phyloP scores from a whole-genome alignment of 2,797 vertebrate species.

The Acanthurus leucopareius region DNA sequence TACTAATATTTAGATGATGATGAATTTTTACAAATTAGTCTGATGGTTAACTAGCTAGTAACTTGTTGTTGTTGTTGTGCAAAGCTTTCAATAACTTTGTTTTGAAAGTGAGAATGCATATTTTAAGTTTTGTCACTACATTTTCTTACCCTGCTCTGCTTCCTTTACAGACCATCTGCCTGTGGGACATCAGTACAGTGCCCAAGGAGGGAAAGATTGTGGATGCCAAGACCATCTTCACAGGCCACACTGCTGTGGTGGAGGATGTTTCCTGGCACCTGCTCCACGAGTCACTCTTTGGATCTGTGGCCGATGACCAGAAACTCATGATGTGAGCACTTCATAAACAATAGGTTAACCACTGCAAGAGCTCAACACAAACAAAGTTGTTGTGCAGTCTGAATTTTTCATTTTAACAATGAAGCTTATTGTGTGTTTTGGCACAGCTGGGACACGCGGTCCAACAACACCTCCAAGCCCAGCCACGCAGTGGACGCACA shows the following conservation, averaged over 20 bases:
- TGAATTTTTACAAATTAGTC: neutral
- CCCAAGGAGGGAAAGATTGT: constrained; percentile 93
- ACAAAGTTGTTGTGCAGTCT: constrained; percentile 4
- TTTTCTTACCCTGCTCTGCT: neutral
- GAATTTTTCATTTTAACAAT: constrained; percentile 27
- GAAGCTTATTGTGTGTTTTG: constrained; percentile 42
- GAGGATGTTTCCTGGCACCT: constrained; percentile 97
- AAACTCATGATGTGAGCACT: constrained; percentile 94
- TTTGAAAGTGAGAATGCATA: neutral
- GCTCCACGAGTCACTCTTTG: constrained; percentile 94
- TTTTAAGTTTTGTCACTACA: too few species aligned
- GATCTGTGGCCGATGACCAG: constrained; percentile 96
- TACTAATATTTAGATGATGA: neutral
- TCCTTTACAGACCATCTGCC: constrained; percentile 90
- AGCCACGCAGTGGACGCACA: constrained; percentile 96
- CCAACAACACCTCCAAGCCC: constrained; percentile 96
- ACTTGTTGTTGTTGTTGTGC: too few species aligned
- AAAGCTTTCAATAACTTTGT: neutral
- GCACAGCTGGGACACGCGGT: constrained; percentile 94
- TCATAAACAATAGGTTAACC: neutral
- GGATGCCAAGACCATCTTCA: constrained; percentile 95
- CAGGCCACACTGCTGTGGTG: constrained; percentile 93
- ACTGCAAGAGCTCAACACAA: neutral
- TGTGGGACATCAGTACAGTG: constrained; percentile 93
- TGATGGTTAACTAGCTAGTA: neutral